A percentile compares a stretch with the other conserved stretches of the same genome.
Conservation (phyloP, 2,797 vertebrate species). For the Dipus sagitta region DNA sequence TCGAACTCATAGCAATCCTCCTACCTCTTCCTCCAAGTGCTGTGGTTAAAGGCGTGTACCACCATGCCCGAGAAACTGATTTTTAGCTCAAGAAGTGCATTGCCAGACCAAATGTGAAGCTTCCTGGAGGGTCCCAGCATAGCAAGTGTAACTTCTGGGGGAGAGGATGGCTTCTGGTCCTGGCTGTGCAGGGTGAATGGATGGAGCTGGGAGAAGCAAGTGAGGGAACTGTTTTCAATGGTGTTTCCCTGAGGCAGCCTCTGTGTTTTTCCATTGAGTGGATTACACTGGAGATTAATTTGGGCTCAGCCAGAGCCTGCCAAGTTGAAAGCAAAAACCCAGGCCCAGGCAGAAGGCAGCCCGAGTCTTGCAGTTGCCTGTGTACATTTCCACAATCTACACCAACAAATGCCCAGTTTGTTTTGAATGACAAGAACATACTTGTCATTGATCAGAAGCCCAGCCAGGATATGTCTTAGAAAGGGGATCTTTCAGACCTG, state of each 20-base stretch:
- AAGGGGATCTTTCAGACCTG: slow-evolving; percentile 63
- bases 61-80: not conserved
- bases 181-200: slow-evolving; percentile 58
- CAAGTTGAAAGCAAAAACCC: slow-evolving; percentile 78
- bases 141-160: not conserved
- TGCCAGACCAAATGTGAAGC: not conserved
- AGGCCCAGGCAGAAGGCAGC: slow-evolving; percentile 56
- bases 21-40: too few relatives aligned
- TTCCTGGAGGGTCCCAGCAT: slow-evolving; percentile 1
- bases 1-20: too few relatives aligned
- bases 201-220: slow-evolving; percentile 59
- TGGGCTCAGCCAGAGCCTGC: slow-evolving; percentile 75
- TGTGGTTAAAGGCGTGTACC: too few relatives aligned
- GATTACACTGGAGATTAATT: slow-evolving; percentile 84
- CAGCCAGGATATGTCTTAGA: not conserved
- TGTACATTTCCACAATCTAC: slow-evolving; percentile 68
- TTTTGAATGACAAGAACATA: slow-evolving; percentile 53
- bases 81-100: not conserved
- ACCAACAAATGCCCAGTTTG: slow-evolving; percentile 63
- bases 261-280: slow-evolving; percentile 89
- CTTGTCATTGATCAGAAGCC: slow-evolving; percentile 41
- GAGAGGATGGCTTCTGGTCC: not conserved
- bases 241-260: slow-evolving; percentile 70
- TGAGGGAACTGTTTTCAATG: slow-evolving; percentile 67
- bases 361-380: not conserved